Conservation (phyloP, 1,140 invertebrate species). For the Solen grandis region DNA sequence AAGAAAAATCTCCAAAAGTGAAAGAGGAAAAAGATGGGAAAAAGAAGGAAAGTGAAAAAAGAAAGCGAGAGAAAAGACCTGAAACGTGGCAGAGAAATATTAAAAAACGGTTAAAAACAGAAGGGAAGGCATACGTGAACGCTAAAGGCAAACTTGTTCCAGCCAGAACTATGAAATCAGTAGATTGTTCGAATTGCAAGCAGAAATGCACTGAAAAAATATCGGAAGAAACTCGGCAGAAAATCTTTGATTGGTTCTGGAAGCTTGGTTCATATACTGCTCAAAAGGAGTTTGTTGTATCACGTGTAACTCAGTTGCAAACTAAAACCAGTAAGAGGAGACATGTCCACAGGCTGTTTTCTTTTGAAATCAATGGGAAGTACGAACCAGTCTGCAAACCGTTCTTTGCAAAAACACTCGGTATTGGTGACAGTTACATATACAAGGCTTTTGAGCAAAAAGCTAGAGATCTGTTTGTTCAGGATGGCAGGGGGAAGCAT, state of each 20-base stretch:
- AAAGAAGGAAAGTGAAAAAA: conserved; percentile 33
- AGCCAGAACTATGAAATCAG: conserved; percentile 38
- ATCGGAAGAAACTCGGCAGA: conserved; percentile 46
- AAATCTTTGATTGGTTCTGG: conserved; percentile 56
- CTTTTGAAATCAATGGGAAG: conserved; percentile 55
- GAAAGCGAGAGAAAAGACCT: conserved; percentile 40
- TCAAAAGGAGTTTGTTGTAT: conserved; percentile 55
- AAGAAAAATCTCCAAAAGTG: neutral
- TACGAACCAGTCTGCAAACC: conserved; percentile 53
- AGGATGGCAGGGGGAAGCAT: conserved; percentile 48
- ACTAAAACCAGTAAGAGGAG: conserved; percentile 48
- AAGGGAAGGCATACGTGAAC: conserved; percentile 49
- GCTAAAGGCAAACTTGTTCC: conserved; percentile 50
- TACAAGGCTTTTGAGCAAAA: conserved; percentile 55
- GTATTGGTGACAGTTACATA: conserved; percentile 54
- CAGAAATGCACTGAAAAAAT: conserved; percentile 52
- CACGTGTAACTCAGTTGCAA: conserved; percentile 43
- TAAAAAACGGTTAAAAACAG: conserved; percentile 53
- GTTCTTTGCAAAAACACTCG: conserved; percentile 46
- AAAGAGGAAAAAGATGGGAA: neutral
- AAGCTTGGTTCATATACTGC: conserved; percentile 49
- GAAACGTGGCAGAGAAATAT: conserved; percentile 54
- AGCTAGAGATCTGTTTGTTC: conserved; percentile 50
- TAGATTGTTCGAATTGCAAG: conserved; percentile 52
- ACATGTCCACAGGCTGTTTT: conserved; percentile 48